Base-by-base conservation (phyloP, 2,797 vertebrate genomes). In the Darevskia mixta region DNA sequence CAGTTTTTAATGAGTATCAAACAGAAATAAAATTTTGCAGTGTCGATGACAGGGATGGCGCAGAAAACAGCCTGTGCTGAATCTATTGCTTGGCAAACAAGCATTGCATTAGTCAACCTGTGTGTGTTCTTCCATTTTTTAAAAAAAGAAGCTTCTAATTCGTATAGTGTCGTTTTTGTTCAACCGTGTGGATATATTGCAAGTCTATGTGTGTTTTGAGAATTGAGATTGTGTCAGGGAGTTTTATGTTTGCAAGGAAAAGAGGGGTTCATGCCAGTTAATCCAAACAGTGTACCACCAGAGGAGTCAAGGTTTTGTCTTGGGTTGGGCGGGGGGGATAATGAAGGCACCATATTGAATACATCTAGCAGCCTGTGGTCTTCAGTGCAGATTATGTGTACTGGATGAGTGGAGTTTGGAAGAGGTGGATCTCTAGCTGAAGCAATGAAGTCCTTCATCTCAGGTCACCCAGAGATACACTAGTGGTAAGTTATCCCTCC, bases 21-120 rank as follows among this genome's bases (percentile, higher is more conserved):
- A 0, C 3, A 79, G 55, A 84, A 87, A 90, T n/a, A 13, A 88
- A 55, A 89, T 7, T 43, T 20, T 87, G 89, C 72, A 86, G 75
- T 82, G 27, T 45, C 71, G 41, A 66, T 72, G 72, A 18, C 5
- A 75, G 71, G 43, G 11, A 83, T 32, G 80, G 67, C n/a, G 86
- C 25, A 29, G 87, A 29, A 90, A 91, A 87, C 79, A 78, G 0
- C 1, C 86, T 92, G 86, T 77, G 25, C n/a, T 83, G 38, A 86
- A 89, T 81, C 78, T 72, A 86, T 84, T 79, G 32, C 87, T 88
- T 90, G 61, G 75, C 10, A 7, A 64, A 23, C 23, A 67, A 15
- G 17, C 9, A 8, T 17, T 86, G 55, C 35, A 43, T 84, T 87
- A 88, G 38, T 86, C 4, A 89, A 91, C 84, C 78, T 58, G 38